phyloP scores from a whole-genome alignment of 2,113 vertebrate species.

The Trinectes maculatus region DNA sequence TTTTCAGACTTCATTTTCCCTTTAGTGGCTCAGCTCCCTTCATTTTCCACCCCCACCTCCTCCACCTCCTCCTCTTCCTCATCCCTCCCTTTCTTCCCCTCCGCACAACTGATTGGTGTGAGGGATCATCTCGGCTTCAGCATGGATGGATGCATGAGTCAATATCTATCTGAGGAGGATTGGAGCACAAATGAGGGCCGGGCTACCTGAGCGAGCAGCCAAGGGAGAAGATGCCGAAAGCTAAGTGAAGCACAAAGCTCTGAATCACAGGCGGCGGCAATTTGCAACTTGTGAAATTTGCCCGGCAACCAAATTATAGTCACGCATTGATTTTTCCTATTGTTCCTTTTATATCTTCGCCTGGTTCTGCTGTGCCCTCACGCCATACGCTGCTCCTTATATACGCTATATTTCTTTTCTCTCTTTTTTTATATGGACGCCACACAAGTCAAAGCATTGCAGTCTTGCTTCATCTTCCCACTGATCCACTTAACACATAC shows the following conservation, averaged over 20 bases:
- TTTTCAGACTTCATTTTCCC: constrained; percentile 44
- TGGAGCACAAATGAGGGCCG: constrained; percentile 60
- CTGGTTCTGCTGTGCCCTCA: constrained; percentile 10
- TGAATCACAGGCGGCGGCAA: constrained; percentile 31
- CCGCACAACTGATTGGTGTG: constrained; percentile 48
- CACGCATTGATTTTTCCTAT: constrained; percentile 42
- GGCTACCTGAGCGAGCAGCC: constrained; percentile 55
- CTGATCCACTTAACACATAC: constrained; percentile 5
- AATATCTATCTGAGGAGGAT: constrained; percentile 68
- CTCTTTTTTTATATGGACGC: not conserved
- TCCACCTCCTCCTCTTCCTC: not conserved
- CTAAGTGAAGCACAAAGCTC: constrained; percentile 43
- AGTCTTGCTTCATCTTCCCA: constrained; percentile 7
- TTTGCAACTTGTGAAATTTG: constrained; percentile 60
- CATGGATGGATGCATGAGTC: constrained; percentile 64
- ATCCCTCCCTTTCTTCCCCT: constrained; percentile 3
- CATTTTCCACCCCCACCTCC: not conserved
- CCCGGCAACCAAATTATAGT: constrained; percentile 49
- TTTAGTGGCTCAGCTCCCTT: constrained; percentile 20
- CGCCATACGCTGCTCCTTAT: constrained; percentile 22
- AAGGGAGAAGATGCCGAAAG: constrained; percentile 52
- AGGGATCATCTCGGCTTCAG: constrained; percentile 59
- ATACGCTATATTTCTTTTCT: constrained; percentile 5
- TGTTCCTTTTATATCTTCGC: constrained; percentile 1
- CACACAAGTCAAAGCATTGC: not conserved